Conservation (phyloP, 2,888 invertebrate species). For the Tiliacea citrago region DNA sequence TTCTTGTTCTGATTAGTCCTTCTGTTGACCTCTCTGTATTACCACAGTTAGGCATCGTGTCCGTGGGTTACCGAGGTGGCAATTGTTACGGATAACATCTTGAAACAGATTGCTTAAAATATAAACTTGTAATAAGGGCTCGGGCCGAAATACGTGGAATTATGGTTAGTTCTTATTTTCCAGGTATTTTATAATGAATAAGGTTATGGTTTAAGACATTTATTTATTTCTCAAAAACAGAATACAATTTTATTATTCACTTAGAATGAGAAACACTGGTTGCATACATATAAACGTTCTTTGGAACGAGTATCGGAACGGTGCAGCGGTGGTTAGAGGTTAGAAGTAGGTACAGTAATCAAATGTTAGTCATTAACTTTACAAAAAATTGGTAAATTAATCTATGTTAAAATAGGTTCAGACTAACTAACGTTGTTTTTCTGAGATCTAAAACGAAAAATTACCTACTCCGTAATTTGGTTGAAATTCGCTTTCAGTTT, state of each 20-base stretch:
- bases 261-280: too few relatives aligned
- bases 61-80: slow-evolving; percentile 24
- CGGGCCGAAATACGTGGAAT: background rate
- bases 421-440: background rate
- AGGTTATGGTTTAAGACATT: too few relatives aligned
- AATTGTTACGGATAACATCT: slow-evolving; percentile 42
- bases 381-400: too few relatives aligned
- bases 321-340: too few relatives aligned
- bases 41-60: background rate
- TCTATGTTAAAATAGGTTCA: too few relatives aligned
- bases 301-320: too few relatives aligned
- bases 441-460: background rate
- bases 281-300: too few relatives aligned
- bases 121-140: slow-evolving; percentile 25
- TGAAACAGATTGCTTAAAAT: slow-evolving; percentile 37
- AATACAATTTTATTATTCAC: too few relatives aligned
- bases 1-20: background rate
- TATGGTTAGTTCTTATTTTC: slow-evolving; percentile 3
- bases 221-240: too few relatives aligned
- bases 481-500: background rate
- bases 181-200: background rate
- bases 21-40: background rate
- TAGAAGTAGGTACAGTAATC: too few relatives aligned
- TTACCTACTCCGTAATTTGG: background rate
- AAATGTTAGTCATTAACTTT: too few relatives aligned